Evolutionary conservation across 2,113 vertebrate species (phyloP), one percentile per base, ranked within the genome.

Genomic region (Sylvilagus bachmani): DNA sequence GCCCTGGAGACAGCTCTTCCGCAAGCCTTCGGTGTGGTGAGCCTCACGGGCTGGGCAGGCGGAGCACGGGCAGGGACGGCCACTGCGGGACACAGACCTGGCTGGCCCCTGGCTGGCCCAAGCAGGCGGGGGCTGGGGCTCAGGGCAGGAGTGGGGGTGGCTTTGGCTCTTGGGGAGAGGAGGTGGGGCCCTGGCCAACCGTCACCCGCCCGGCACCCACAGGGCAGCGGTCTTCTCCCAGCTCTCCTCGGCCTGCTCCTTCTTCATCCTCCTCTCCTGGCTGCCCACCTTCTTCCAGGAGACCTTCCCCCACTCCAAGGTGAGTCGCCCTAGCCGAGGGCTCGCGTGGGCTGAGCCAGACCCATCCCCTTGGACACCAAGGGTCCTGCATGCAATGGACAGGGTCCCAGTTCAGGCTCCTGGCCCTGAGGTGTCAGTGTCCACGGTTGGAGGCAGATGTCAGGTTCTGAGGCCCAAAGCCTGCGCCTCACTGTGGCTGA

Each of bases 211-310:
- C 2, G 7, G 49, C 14, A 0, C 27, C 14, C 51, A 0, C 98
- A 99, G 99, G 98, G 99, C 99, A 6, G 99, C 99, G 96, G 99
- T 99, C 89, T 83, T 99, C 1, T 99, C 99, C 8, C 99, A 99
- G 98, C 98, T 99, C 71, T 99, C 98, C 12, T 98, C 99, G 0
- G 99, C 99, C 12, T 99, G 99, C 97, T 99, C 99, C 3, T 99
- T 99, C 96, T 99, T 99, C 98, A 99, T 99, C 14, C 98, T 99
- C 58, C 98, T 99, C 94, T 99, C 99, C 78, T 99, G 99, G 99
- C 98, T 99, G 95, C 99, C 99, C 1, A 99, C 99, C 1, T 99
- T 99, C 98, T 99, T 99, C 74, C 99, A 99, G 97, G 99, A 99
- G 96, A 99, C 98, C 2, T 99, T 99, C 95, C 99, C 99, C 0